Base-by-base conservation (phyloP, 2,888 invertebrate species). In the Chalcosyrphus nemorum region DNA sequence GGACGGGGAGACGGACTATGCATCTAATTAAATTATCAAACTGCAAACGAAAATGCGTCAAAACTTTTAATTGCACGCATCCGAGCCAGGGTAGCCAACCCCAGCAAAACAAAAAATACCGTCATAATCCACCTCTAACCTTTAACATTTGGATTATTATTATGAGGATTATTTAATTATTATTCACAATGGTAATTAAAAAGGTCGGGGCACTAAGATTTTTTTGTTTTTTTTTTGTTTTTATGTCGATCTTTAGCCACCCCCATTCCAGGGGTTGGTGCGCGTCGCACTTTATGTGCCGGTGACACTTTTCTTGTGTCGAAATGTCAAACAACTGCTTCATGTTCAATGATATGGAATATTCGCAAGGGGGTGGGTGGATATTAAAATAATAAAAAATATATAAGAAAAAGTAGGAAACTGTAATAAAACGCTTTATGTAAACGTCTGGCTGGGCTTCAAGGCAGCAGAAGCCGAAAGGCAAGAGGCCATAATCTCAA, bases 11-110 rank as follows among this genome's bases (percentile, higher is more conserved):
- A n/a, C 17, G 15, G 6, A 13, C 5, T 19, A 9, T 11, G 11
- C 52, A 63, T 74, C 47, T 50, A 71, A 57, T 57, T 81, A 38
- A 65, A 71, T 72, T 77, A 77, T 29, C 47, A 72, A 66, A 82
- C 59, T 71, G 57, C 21, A 21, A 70, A 71, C 17, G 50, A 66
- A 71, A 81, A 71, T 70, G 35, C 71, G 52, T 71, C 38, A 29
- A 54, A 76, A 66, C 35, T 76, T 61, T 65, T 11, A 76, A 76
- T 59, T 76, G 52, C 63, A 59, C 45, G 41, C 41, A n/a, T 56
- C 56, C 35, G 9, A 17, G 2, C 0, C n/a, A n/a, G 9, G 32
- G 32, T 29, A 29, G 27, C 38, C 2, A 17, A 35, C 2, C 21
- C 2, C n/a, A n/a, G n/a, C 13, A n/a, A 17, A 19, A n/a, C 5